phyloP scores from a whole-genome alignment of 2,888 invertebrate genomes.

The Lasioglossum leucozonium region DNA sequence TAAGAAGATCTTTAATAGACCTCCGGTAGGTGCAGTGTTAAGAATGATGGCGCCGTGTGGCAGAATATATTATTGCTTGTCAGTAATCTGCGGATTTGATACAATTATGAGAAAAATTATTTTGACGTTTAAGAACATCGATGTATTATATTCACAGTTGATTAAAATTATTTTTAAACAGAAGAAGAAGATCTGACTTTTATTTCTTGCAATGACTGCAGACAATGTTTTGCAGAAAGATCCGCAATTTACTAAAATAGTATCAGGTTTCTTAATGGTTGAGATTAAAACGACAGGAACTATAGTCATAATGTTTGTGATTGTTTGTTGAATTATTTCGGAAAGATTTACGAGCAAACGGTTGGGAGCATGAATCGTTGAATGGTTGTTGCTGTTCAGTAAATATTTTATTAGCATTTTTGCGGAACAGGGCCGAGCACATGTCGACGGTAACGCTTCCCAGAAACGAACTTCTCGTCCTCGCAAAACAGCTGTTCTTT shows the following conservation, averaged over 20 bases:
- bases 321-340: neutral
- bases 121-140: neutral
- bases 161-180: neutral
- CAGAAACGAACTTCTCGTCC: slow-evolving; percentile 48
- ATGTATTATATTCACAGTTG: neutral
- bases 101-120: neutral
- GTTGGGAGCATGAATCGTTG: neutral
- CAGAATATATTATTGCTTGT: neutral
- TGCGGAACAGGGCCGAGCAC: neutral
- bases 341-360: neutral
- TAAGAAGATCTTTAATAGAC: neutral
- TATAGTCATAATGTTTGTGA: too few relatives aligned
- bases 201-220: neutral
- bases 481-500: slow-evolving; percentile 55
- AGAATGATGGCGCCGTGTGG: neutral
- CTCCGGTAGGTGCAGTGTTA: neutral
- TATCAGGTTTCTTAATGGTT: neutral
- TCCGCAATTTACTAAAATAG: neutral
- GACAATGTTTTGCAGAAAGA: neutral
- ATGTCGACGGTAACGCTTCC: slow-evolving; percentile 50
- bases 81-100: neutral
- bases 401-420: neutral
- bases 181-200: neutral
- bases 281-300: neutral
- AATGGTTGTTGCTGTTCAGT: neutral